phyloP scores from a whole-genome alignment of 2,888 invertebrate genomes.

The Drosophila falleni region DNA sequence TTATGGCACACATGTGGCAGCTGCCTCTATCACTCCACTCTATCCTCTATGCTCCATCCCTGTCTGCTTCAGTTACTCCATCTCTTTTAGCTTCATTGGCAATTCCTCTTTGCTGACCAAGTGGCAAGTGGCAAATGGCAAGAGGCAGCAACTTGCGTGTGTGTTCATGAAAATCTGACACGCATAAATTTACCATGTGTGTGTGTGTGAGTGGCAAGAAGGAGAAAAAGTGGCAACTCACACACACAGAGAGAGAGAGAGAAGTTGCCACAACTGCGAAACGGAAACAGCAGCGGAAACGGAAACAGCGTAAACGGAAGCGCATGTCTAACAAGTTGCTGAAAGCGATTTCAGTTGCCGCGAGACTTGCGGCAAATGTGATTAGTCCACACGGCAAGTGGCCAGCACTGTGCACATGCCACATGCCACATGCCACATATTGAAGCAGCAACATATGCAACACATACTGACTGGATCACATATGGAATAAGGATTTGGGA shows the following conservation, averaged over 20 bases:
- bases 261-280: too few species aligned
- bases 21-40: slow-evolving; percentile 21
- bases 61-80: background rate
- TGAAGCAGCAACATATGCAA: slow-evolving; percentile 40
- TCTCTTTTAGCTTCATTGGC: background rate
- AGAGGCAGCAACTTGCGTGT: slow-evolving; percentile 37
- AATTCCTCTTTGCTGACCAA: slow-evolving; percentile 16
- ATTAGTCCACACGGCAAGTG: slow-evolving; percentile 65
- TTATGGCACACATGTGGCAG: slow-evolving; percentile 73
- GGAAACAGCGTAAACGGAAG: slow-evolving; percentile 74
- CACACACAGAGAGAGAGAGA: background rate
- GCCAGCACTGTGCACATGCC: slow-evolving; percentile 41
- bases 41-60: too few species aligned
- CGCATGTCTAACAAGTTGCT: slow-evolving; percentile 79
- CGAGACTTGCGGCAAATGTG: slow-evolving; percentile 51
- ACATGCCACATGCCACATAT: slow-evolving; percentile 3
- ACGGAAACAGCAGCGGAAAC: slow-evolving; percentile 58
- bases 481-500: slow-evolving; percentile 31
- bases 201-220: slow-evolving; percentile 22
- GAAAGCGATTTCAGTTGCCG: slow-evolving; percentile 53
- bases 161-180: slow-evolving; percentile 77
- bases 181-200: slow-evolving; percentile 60
- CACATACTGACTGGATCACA: slow-evolving; percentile 8
- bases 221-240: slow-evolving; percentile 9
- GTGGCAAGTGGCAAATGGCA: slow-evolving; percentile 13